Conservation (phyloP, 2,113 vertebrate genomes). For the Dipodomys merriami region DNA sequence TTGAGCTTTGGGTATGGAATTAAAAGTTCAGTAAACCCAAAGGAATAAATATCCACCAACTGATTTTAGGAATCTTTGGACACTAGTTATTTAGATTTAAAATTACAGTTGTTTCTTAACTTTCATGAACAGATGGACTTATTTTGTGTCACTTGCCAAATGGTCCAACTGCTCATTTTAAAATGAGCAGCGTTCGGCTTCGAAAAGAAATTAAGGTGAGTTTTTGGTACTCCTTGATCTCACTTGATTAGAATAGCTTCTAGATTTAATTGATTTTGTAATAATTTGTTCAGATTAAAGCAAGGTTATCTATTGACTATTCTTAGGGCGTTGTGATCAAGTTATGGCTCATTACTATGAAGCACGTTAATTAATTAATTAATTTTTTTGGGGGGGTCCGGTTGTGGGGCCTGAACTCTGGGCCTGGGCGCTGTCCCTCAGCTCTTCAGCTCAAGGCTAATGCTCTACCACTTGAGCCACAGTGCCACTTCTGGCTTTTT, state of each 20-base stretch:
- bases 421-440: too few relatives aligned
- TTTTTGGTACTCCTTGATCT: slow-evolving; percentile 3
- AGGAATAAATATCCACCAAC: background rate
- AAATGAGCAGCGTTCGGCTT: slow-evolving; percentile 95
- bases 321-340: background rate
- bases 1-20: slow-evolving; percentile 5
- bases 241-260: background rate
- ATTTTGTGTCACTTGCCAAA: slow-evolving; percentile 96
- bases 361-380: background rate
- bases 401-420: too few relatives aligned
- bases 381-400: too few relatives aligned
- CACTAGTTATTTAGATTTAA: background rate
- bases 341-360: background rate
- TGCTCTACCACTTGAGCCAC: too few relatives aligned
- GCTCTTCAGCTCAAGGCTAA: too few relatives aligned
- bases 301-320: background rate
- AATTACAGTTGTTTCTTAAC: slow-evolving; percentile 84
- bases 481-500: too few relatives aligned
- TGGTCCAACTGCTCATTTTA: slow-evolving; percentile 98
- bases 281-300: slow-evolving; percentile 23
- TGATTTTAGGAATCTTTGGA: slow-evolving; percentile 3
- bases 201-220: slow-evolving; percentile 97
- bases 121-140: slow-evolving; percentile 91
- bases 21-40: slow-evolving; percentile 2
- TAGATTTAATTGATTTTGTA: slow-evolving; percentile 11